Percentiles rank a stretch among this genome's conserved stretches.
phyloP scores from a whole-genome alignment of 2,113 vertebrate species.

The Todiramphus chloris region DNA sequence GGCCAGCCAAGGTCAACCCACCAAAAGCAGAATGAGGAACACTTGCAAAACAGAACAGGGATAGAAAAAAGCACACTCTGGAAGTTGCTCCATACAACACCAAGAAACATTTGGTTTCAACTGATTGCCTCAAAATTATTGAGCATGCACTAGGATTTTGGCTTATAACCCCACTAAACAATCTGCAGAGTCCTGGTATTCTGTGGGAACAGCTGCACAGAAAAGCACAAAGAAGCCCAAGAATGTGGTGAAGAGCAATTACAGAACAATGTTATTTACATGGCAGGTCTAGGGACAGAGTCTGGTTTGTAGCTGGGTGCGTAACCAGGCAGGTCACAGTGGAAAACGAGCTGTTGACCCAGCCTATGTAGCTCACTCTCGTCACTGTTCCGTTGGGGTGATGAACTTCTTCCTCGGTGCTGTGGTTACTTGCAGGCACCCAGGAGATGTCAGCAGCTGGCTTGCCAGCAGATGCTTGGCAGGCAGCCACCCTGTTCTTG shows the following conservation, averaged over 20 bases:
- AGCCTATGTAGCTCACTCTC: neutral
- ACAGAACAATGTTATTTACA: neutral
- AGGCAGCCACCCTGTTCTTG: neutral
- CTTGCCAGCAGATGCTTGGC: conserved; percentile 51
- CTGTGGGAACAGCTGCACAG: neutral
- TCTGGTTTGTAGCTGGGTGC: conserved; percentile 39
- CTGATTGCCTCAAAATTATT: neutral
- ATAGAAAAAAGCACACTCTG: neutral
- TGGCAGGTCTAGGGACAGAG: neutral
- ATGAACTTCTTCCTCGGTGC: neutral
- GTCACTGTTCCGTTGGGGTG: conserved; percentile 40
- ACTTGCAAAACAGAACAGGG: neutral
- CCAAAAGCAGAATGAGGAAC: neutral
- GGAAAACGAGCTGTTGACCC: neutral
- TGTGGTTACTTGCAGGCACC: conserved; percentile 28
- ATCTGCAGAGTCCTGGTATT: neutral
- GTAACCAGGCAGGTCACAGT: conserved; percentile 48
- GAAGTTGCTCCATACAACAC: neutral
- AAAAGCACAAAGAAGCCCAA: neutral
- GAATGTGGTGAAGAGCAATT: neutral
- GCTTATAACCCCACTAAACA: neutral
- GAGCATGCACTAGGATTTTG: neutral
- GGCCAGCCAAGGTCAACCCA: neutral
- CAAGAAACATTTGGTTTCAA: neutral
- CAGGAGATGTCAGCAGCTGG: conserved; percentile 68